Percentiles rank a stretch among this genome's conserved stretches.
Conservation (phyloP, 2,113 vertebrate genomes). For the Pygoscelis adeliae region DNA sequence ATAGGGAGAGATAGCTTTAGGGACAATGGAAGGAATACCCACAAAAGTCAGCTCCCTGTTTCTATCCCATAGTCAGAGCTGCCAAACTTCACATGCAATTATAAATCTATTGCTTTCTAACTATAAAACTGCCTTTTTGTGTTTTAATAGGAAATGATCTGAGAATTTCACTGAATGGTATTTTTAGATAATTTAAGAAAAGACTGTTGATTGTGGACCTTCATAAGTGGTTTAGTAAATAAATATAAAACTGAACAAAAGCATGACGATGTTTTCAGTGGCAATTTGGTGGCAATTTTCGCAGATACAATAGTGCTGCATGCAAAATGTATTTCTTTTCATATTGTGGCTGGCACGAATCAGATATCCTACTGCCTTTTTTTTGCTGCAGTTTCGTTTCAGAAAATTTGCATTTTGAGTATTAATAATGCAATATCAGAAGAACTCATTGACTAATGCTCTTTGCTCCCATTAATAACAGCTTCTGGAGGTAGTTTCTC, state of each 20-base stretch:
- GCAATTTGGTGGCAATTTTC: neutral
- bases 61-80: neutral
- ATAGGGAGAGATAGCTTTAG: neutral
- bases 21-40: neutral
- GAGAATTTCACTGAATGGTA: neutral
- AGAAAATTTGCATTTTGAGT: neutral
- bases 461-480: neutral
- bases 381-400: neutral
- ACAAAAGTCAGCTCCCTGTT: neutral
- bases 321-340: constrained; percentile 28
- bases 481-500: neutral
- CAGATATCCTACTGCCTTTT: neutral
- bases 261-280: neutral
- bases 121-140: neutral
- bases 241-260: constrained; percentile 29
- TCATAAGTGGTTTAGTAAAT: constrained; percentile 20
- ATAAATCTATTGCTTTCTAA: neutral
- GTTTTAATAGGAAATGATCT: constrained; percentile 22
- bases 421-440: neutral
- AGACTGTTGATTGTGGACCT: neutral
- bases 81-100: neutral
- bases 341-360: neutral
- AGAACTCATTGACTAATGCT: neutral
- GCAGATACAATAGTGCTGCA: neutral
- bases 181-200: constrained; percentile 19